phyloP scores from a whole-genome alignment of 2,888 invertebrate species.

The Syrista parreyssii region DNA sequence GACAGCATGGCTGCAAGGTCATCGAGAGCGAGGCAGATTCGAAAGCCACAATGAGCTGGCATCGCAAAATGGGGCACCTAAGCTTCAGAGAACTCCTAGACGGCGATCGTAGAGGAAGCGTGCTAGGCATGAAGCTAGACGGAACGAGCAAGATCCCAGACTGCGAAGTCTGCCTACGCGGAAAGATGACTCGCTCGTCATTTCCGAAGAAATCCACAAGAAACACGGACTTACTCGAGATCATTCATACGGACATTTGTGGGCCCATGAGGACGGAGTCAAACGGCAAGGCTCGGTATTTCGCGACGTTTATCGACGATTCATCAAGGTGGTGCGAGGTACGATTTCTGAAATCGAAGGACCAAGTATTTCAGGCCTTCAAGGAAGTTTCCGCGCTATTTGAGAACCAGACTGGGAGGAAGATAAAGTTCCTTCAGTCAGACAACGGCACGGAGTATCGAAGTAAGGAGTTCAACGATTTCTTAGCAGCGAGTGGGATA shows the following conservation, averaged over 20 bases:
- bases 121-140: neutral
- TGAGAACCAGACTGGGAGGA: slow-evolving; percentile 28
- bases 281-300: slow-evolving; percentile 31
- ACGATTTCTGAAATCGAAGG: slow-evolving; percentile 29
- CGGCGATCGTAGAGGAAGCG: neutral
- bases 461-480: slow-evolving; percentile 28
- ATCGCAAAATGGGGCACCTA: slow-evolving; percentile 15
- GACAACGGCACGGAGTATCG: slow-evolving; percentile 31
- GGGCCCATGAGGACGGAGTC: slow-evolving; percentile 34
- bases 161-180: slow-evolving; percentile 18
- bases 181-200: slow-evolving; percentile 18
- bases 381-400: slow-evolving; percentile 26
- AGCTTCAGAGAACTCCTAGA: slow-evolving; percentile 10
- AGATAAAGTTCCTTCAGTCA: slow-evolving; percentile 28
- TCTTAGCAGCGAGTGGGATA: slow-evolving; percentile 29
- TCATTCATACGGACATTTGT: slow-evolving; percentile 38
- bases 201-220: slow-evolving; percentile 17
- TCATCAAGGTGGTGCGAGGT: slow-evolving; percentile 36
- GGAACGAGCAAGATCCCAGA: neutral
- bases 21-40: too few relatives aligned
- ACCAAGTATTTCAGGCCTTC: slow-evolving; percentile 24
- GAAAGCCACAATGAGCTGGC: slow-evolving; percentile 2
- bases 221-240: slow-evolving; percentile 17
- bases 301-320: slow-evolving; percentile 43
- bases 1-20: too few relatives aligned